phyloP scores from a whole-genome alignment of 2,797 vertebrate species.

The Hirundo rustica region DNA sequence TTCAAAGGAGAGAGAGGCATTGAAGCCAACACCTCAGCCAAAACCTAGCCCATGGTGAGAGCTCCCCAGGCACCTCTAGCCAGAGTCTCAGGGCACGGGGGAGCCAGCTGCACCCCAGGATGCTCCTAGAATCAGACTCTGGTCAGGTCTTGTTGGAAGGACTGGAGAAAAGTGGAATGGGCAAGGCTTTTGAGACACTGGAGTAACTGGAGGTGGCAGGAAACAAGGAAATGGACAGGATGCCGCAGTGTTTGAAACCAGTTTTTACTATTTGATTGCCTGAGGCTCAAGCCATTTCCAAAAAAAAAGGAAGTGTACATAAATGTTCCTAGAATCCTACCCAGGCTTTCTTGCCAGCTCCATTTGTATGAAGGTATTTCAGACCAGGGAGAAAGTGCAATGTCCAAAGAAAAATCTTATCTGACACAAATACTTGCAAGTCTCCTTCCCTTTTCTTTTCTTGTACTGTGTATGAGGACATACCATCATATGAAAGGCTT shows the following conservation, averaged over 20 bases:
- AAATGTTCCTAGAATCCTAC: not conserved
- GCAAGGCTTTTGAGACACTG: not conserved
- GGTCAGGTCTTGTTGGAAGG: not conserved
- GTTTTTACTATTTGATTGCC: not conserved
- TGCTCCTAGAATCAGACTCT: not conserved
- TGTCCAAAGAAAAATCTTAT: not conserved
- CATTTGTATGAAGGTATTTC: not conserved
- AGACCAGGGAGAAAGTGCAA: not conserved
- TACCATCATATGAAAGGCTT: not conserved
- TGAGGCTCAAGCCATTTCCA: not conserved
- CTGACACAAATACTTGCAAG: not conserved
- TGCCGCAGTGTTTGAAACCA: not conserved
- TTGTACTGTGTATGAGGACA: not conserved
- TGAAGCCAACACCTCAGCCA: not conserved
- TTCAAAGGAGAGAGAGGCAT: not conserved
- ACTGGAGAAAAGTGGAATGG: not conserved
- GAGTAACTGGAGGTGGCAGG: not conserved
- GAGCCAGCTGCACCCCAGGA: accelerated
- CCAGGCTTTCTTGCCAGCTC: not conserved
- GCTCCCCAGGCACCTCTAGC: not conserved
- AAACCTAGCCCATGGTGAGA: not conserved
- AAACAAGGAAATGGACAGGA: not conserved
- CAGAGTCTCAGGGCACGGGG: not conserved
- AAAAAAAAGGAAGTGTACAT: accelerated
- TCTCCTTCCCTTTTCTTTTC: not conserved